Base-by-base conservation (phyloP, 2,888 invertebrate genomes). In the Gandaritis pyraliata region DNA sequence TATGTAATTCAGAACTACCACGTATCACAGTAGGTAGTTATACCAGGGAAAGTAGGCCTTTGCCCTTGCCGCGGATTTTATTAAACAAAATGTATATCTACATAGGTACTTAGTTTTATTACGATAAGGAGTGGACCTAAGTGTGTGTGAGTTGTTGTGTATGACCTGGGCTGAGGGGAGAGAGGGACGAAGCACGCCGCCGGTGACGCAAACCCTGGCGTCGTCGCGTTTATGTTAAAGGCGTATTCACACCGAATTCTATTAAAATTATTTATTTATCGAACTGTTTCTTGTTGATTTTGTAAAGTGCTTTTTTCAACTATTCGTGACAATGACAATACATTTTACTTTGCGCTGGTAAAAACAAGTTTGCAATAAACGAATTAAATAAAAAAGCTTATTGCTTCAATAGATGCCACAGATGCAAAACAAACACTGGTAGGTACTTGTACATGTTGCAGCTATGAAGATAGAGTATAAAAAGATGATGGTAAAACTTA, bases 151-250 rank as follows among this genome's bases (percentile, higher is more conserved):
- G 75, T 75, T 76, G 70, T 71, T 72, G 74, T 62, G 61, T 75
- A 76, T 80, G 83, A 83, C 78, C 78, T 75, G 78, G 6, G 23
- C 23, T 58, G 72, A 66, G 66, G 68, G 65, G 61, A 29, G 45
- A 43, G 55, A 53, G 59, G 66, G 55, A 61, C 56, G 50, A 65
- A 60, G 56, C 46, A 66, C 58, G 66, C 55, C 60, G 61, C 61
- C 66, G 75, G 71, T 86, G 86, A 86, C 85, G 86, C 77, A 83
- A 83, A 73, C 75, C 75, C 58, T 59, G 65, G 65, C 66, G 63
- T 59, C 66, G 69, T 66, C 66, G 69, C 65, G 62, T 68, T 65
- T 59, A 63, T 58, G 48, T 59, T 64, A 58, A 64, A 59, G 61
- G 48, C 48, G 45, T 60, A 50, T 68, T 59, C 51, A 63, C 55